Conservation (phyloP, 2,888 invertebrate species). For the Rhamphomyia laevipes region DNA sequence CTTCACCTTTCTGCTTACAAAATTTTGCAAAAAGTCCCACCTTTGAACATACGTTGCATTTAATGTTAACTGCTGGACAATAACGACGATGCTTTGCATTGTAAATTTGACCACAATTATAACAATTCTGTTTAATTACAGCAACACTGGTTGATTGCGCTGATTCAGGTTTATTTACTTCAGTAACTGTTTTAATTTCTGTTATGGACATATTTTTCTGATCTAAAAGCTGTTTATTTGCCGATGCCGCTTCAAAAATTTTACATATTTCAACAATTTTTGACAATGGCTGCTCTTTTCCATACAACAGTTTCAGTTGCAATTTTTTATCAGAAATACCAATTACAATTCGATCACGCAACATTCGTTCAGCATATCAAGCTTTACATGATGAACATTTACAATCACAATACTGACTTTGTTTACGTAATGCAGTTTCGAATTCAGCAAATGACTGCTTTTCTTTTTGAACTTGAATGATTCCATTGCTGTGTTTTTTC, state of each 20-base stretch:
- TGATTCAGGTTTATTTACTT: no score
- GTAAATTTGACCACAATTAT: neutral
- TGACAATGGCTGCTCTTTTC: constrained; percentile 10
- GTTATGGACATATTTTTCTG: neutral
- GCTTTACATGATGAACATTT: constrained; percentile 9
- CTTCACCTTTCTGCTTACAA: neutral
- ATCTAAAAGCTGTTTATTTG: constrained; percentile 4
- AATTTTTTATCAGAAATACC: constrained; percentile 14
- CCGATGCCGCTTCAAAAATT: constrained; percentile 7
- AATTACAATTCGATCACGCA: constrained; percentile 13
- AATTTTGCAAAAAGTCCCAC: constrained; percentile 1
- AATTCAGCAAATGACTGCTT: constrained; percentile 14
- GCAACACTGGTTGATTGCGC: no score
- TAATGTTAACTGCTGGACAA: neutral
- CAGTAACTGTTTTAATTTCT: neutral
- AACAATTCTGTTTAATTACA: neutral
- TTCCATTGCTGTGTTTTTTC: constrained; percentile 11
- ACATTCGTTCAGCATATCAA: constrained; percentile 14
- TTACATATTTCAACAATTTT: constrained; percentile 12
- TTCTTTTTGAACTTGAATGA: constrained; percentile 17
- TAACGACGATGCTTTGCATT: neutral
- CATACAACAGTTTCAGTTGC: constrained; percentile 12
- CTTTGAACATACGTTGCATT: constrained; percentile 9
- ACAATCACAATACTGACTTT: constrained; percentile 13
- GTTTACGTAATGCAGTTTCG: constrained; percentile 14